phyloP scores from a whole-genome alignment of 2,888 invertebrate genomes.

The Iselma pallidipennis region DNA sequence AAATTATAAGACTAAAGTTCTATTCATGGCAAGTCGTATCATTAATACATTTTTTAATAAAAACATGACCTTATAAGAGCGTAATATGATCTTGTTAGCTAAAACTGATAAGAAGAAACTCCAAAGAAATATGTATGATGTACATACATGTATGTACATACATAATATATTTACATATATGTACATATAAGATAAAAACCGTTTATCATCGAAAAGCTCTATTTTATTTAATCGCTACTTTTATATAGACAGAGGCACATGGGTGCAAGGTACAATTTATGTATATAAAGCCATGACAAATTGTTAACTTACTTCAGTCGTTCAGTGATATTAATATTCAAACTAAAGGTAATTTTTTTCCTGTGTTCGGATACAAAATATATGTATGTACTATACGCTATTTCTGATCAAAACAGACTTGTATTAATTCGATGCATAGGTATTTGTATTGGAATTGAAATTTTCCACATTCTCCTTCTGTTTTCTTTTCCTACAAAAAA shows the following conservation, averaged over 20 bases:
- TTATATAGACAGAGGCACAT: constrained; percentile 17
- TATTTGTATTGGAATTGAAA: no score
- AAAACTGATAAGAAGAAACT: constrained; percentile 10
- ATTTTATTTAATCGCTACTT: not conserved
- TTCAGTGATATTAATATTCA: not conserved
- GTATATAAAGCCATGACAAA: constrained; percentile 21
- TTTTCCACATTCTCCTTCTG: no score
- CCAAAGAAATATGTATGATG: constrained; percentile 23
- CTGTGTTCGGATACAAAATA: no score
- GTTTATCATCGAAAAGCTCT: constrained; percentile 3
- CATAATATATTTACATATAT: constrained; percentile 24
- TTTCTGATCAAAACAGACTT: no score
- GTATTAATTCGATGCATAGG: no score
- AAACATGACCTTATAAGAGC: constrained; percentile 28
- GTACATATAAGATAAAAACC: constrained; percentile 23
- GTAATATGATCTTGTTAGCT: constrained; percentile 22
- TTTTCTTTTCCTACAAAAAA: no score
- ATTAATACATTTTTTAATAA: constrained; percentile 12
- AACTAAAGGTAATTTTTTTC: no score
- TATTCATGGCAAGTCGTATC: not conserved
- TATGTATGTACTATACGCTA: no score
- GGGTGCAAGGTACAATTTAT: constrained; percentile 17
- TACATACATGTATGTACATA: constrained; percentile 21
- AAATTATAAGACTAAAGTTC: not conserved
- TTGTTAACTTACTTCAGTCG: constrained; percentile 1